phyloP scores from a whole-genome alignment of 2,113 vertebrate genomes.

The Falcunculus frontatus region DNA sequence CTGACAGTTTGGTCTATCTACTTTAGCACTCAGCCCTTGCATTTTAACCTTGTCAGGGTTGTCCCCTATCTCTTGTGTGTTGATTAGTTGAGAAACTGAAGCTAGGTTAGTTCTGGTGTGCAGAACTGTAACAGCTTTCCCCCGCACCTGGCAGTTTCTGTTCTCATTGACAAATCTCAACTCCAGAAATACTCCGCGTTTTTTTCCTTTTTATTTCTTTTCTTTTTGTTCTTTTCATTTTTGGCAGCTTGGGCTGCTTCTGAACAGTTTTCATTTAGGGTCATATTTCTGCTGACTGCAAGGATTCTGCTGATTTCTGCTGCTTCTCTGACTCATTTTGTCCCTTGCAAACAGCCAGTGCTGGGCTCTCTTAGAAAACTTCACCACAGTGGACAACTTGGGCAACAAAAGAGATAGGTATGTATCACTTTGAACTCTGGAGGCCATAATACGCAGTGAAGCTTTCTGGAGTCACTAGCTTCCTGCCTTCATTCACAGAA shows the following conservation, averaged over 20 bases:
- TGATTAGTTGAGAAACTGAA: neutral
- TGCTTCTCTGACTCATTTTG: neutral
- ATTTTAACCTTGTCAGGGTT: neutral
- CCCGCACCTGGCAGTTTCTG: neutral
- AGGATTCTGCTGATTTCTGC: neutral
- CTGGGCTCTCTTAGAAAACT: neutral
- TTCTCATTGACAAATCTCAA: neutral
- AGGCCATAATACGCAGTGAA: neutral
- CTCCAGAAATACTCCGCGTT: neutral
- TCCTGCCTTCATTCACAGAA: neutral
- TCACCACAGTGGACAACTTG: neutral
- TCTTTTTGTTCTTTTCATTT: neutral
- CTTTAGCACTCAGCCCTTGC: neutral
- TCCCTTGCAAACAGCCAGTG: neutral
- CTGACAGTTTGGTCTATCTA: neutral
- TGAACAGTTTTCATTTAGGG: neutral
- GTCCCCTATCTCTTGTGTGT: neutral
- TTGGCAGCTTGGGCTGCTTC: neutral
- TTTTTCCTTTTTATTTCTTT: neutral
- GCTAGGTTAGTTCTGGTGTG: neutral
- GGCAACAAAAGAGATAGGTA: neutral
- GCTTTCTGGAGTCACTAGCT: neutral
- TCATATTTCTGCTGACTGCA: neutral
- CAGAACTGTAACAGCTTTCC: neutral
- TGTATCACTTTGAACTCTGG: neutral